Evolutionary conservation across 2,888 invertebrate genomes (phyloP).

Genomic region (Pollenia labialis): DNA sequence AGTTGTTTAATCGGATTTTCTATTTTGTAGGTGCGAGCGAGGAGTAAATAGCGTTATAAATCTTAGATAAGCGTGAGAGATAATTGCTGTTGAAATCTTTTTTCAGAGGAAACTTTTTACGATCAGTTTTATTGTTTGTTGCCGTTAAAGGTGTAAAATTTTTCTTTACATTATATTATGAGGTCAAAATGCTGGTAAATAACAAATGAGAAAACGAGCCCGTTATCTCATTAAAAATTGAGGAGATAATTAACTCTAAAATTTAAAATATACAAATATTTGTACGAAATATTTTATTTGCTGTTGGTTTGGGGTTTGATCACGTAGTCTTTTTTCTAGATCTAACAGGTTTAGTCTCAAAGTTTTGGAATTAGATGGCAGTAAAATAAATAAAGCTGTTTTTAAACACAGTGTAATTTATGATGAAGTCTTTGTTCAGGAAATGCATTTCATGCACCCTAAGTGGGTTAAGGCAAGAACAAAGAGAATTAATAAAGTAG

Average conservation of each 20-base stretch:
- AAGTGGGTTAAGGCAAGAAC: no score
- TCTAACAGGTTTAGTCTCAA: no score
- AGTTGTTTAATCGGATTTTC: constrained; percentile 1
- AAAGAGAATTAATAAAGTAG: no score
- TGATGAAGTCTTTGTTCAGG: no score
- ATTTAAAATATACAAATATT: constrained; percentile 1
- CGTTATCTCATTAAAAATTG: constrained; percentile 47
- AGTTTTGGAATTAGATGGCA: no score
- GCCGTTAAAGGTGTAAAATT: constrained; percentile 55
- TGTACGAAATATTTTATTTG: background rate
- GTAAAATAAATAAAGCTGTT: no score
- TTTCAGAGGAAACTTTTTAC: constrained; percentile 26
- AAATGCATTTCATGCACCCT: no score
- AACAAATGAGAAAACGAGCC: background rate
- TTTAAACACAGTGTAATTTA: no score
- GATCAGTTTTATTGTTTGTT: constrained; percentile 42
- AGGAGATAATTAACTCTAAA: constrained; percentile 45
- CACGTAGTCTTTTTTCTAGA: background rate
- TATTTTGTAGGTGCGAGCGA: constrained; percentile 17
- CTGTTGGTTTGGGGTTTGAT: background rate
- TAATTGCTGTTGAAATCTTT: constrained; percentile 61
- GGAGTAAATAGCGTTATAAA: constrained; percentile 39
- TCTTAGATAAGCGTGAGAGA: constrained; percentile 68
- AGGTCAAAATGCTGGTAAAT: constrained; percentile 20
- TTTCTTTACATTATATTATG: constrained; percentile 35